These are phyloP conservation scores for Myotis davidii DNA, from an alignment of 2,113 vertebrate genomes.

Conservation along the genomic window DNA sequence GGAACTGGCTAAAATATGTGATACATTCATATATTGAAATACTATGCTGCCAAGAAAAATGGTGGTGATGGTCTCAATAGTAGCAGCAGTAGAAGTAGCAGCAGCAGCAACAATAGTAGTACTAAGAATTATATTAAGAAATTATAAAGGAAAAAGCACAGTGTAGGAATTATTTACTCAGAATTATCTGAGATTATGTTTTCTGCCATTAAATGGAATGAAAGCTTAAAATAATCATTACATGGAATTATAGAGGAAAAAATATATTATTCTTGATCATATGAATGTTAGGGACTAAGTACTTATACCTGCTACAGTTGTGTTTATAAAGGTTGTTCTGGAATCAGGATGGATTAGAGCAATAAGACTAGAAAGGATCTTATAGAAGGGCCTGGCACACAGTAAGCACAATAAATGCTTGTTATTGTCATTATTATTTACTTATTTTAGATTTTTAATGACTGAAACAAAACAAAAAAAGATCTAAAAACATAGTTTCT, in stretches of 20 bases:
- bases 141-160: conserved; percentile 1
- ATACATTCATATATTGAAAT: not conserved
- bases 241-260: not conserved
- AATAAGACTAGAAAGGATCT: not conserved
- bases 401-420: not conserved
- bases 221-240: conserved; percentile 43
- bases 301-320: not conserved
- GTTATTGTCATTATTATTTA: not conserved
- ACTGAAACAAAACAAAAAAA: not conserved
- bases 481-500: not conserved
- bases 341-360: not conserved
- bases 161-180: not conserved
- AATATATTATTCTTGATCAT: not conserved
- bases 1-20: not conserved
- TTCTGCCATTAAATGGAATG: not conserved
- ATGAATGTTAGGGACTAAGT: not conserved
- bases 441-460: not conserved
- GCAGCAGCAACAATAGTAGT: not conserved
- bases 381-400: not conserved
- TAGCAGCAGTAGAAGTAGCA: not conserved
- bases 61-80: not conserved
- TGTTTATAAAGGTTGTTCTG: not conserved
- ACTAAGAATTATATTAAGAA: conserved; percentile 2
- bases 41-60: conserved; percentile 4
- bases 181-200: conserved; percentile 26